These are phyloP conservation scores for Chrysodeixis includens DNA, from an alignment of 2,888 invertebrate genomes.

Conservation along the genomic window DNA sequence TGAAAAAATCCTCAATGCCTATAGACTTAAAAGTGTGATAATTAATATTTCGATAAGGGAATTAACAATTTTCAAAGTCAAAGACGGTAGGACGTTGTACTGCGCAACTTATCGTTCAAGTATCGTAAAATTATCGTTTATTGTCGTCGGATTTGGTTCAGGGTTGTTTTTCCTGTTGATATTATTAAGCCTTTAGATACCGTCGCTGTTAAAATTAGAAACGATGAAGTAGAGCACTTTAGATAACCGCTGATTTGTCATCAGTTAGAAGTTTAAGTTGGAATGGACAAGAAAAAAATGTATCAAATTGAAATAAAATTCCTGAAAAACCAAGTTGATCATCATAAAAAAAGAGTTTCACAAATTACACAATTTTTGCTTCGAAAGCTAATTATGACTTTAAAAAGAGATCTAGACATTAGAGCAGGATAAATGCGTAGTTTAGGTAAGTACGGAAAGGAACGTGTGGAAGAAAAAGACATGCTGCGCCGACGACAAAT, in stretches of 20 bases:
- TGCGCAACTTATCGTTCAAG: neutral
- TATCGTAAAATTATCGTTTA: neutral
- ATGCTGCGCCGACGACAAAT: too few species aligned
- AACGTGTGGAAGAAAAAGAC: too few species aligned
- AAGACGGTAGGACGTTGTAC: slow-evolving; percentile 2
- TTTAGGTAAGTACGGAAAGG: too few species aligned
- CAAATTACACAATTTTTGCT: too few species aligned
- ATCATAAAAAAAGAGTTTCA: too few species aligned
- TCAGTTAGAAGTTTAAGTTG: neutral
- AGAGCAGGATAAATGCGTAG: too few species aligned
- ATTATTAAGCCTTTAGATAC: neutral
- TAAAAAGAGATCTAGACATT: too few species aligned
- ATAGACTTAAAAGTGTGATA: neutral
- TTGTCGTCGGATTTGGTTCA: neutral
- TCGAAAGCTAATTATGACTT: too few species aligned
- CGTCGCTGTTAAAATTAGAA: neutral
- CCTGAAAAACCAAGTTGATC: too few species aligned
- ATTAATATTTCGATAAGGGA: neutral
- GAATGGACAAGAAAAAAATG: neutral
- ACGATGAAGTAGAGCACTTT: too few species aligned
- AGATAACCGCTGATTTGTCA: neutral
- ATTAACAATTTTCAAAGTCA: neutral
- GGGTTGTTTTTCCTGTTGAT: slow-evolving; percentile 1
- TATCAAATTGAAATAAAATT: neutral
- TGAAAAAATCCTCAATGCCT: neutral